A percentile compares a stretch with the other conserved stretches of the same genome.
Conservation (phyloP, 2,113 vertebrate genomes). For the Sprattus sprattus region DNA sequence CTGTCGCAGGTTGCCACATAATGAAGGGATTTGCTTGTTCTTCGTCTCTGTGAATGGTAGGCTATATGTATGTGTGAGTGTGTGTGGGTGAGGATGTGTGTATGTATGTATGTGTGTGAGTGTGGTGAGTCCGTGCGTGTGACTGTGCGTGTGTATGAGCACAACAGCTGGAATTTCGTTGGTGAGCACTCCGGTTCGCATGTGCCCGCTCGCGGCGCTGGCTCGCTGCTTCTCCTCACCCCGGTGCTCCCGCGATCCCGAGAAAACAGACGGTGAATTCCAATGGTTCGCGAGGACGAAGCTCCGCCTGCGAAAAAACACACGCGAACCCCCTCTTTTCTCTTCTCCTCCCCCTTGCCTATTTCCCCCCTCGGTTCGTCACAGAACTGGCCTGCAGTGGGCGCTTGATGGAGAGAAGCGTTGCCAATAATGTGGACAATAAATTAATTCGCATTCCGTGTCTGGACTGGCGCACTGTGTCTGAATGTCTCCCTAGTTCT, state of each 20-base stretch:
- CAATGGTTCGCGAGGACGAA: conserved; percentile 67
- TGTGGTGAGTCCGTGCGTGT: not conserved
- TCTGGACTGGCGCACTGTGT: not conserved
- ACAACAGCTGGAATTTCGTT: conserved; percentile 51
- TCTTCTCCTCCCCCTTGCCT: conserved; percentile 25
- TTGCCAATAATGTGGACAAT: conserved; percentile 26
- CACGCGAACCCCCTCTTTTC: conserved; percentile 29
- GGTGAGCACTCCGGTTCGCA: conserved; percentile 69
- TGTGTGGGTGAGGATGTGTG: not conserved
- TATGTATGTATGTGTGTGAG: not conserved
- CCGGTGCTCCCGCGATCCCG: conserved; percentile 48
- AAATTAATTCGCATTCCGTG: not conserved
- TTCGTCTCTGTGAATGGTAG: conserved; percentile 46
- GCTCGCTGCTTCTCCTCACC: conserved; percentile 50
- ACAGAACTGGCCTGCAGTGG: conserved; percentile 56
- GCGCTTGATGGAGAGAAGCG: conserved; percentile 31
- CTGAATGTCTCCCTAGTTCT: not conserved
- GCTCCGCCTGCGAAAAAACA: conserved; percentile 75
- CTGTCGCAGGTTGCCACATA: conserved; percentile 96
- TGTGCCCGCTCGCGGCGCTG: conserved; percentile 65
- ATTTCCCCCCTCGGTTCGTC: conserved; percentile 15
- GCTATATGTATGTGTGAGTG: not conserved
- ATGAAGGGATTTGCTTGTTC: conserved; percentile 54
- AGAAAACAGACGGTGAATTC: conserved; percentile 56
- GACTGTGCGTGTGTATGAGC: not conserved